A percentile compares a stretch with the other conserved stretches of the same genome.
Evolutionary conservation across 2,797 vertebrate species (phyloP).

Genomic region (Gephyroberyx darwinii): DNA sequence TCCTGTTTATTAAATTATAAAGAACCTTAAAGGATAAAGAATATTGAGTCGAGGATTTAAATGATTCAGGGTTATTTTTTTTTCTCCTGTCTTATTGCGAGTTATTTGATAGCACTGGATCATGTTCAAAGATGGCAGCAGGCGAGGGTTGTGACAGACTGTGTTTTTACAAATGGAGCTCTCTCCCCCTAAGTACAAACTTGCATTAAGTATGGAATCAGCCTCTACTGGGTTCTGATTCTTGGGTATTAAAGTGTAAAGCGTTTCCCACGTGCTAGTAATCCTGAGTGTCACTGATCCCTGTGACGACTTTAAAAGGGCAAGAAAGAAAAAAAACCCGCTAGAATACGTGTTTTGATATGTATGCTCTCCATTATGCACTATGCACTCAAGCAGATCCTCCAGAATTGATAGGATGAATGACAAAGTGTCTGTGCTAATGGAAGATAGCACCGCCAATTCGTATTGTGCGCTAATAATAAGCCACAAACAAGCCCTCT

Average conservation of each 20-base stretch:
- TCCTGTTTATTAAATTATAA: constrained; percentile 91
- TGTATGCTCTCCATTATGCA: constrained; percentile 23
- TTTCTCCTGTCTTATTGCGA: constrained; percentile 68
- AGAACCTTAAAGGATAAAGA: constrained; percentile 89
- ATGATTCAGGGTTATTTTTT: constrained; percentile 81
- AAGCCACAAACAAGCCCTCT: constrained; percentile 13
- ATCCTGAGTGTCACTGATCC: constrained; percentile 73
- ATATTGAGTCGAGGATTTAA: constrained; percentile 85
- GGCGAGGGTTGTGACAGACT: constrained; percentile 72
- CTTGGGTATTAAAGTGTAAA: constrained; percentile 71
- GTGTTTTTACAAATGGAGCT: constrained; percentile 70
- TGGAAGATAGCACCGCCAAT: not conserved
- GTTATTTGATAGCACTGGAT: constrained; percentile 84
- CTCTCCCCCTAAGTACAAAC: constrained; percentile 56
- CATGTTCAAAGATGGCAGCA: constrained; percentile 76
- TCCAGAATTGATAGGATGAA: not conserved
- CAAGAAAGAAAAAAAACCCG: constrained; percentile 28
- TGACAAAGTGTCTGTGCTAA: not conserved
- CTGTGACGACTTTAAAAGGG: constrained; percentile 50
- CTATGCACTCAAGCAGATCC: constrained; percentile 5
- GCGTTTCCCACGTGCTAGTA: constrained; percentile 64
- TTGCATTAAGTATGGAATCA: constrained; percentile 59
- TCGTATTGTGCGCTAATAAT: not conserved
- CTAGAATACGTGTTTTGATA: not conserved
- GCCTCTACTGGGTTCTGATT: constrained; percentile 54